Evolutionary conservation across 2,797 vertebrate species (phyloP).

Genomic region (Rachycentron canadum): DNA sequence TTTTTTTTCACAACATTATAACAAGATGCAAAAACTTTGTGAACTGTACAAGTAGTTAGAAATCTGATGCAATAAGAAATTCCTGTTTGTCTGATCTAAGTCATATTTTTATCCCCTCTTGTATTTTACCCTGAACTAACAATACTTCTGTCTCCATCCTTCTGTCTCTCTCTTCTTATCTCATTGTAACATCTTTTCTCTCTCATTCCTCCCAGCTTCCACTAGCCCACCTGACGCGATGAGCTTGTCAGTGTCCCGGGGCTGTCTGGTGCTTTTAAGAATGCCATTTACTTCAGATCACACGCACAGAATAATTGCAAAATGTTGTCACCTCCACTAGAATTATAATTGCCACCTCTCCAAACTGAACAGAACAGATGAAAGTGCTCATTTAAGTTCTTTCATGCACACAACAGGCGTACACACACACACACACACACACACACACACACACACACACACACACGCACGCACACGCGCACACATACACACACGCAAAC

Average conservation of each 20-base stretch:
- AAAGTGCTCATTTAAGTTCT: conserved; percentile 59
- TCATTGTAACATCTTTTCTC: background rate
- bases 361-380: conserved; percentile 61
- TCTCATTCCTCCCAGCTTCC: conserved; percentile 2
- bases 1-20: background rate
- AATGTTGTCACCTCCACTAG: conserved; percentile 63
- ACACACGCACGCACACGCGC: conserved; percentile 11
- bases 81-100: background rate
- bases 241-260: conserved; percentile 28
- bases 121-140: conserved; percentile 27
- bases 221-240: conserved; percentile 20
- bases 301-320: conserved; percentile 51
- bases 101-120: conserved; percentile 29
- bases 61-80: background rate
- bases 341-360: conserved; percentile 69
- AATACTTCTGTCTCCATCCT: conserved; percentile 23
- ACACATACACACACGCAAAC: conserved; percentile 5
- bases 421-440: conserved; percentile 10
- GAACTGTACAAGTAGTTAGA: background rate
- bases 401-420: conserved; percentile 18
- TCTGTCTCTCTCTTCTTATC: too few species aligned
- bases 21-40: conserved; percentile 14
- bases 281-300: conserved; percentile 48
- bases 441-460: conserved; percentile 7
- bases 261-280: conserved; percentile 49